phyloP scores from a whole-genome alignment of 2,113 vertebrate species.

The Electrona antarctica region DNA sequence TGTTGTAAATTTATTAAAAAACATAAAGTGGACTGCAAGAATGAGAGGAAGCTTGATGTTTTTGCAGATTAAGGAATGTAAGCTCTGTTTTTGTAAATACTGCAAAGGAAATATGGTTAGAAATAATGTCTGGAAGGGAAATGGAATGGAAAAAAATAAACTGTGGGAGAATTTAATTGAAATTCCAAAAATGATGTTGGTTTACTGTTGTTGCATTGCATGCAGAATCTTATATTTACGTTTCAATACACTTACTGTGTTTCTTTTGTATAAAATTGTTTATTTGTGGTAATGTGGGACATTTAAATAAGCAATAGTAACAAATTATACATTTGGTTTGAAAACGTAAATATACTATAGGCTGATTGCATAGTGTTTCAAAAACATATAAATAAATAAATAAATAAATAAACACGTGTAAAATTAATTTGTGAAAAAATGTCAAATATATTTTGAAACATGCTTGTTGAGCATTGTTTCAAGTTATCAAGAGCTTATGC shows the following conservation, averaged over 20 bases:
- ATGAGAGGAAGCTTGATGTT: constrained; percentile 34
- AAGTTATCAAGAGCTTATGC: constrained; percentile 32
- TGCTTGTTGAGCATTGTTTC: constrained; percentile 77
- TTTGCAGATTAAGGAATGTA: constrained; percentile 17
- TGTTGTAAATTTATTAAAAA: constrained; percentile 14
- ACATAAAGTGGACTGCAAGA: constrained; percentile 5
- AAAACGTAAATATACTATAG: constrained; percentile 68
- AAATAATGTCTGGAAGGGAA: constrained; percentile 18
- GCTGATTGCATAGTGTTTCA: background rate
- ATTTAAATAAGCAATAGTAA: background rate
- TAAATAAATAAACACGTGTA: background rate
- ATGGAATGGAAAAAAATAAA: constrained; percentile 40
- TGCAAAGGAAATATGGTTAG: constrained; percentile 32
- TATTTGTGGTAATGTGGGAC: background rate
- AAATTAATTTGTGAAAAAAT: constrained; percentile 3
- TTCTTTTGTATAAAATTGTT: background rate
- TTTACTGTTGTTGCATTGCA: constrained; percentile 53
- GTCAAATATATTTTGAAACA: constrained; percentile 63
- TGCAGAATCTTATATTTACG: constrained; percentile 72
- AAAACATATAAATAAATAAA: background rate
- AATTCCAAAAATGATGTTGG: constrained; percentile 2
- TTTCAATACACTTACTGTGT: constrained; percentile 23
- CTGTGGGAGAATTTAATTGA: constrained; percentile 18
- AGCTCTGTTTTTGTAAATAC: constrained; percentile 24
- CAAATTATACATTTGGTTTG: constrained; percentile 6